Evolutionary conservation across 2,113 vertebrate species (phyloP).

Genomic region (Cathartes aura): DNA sequence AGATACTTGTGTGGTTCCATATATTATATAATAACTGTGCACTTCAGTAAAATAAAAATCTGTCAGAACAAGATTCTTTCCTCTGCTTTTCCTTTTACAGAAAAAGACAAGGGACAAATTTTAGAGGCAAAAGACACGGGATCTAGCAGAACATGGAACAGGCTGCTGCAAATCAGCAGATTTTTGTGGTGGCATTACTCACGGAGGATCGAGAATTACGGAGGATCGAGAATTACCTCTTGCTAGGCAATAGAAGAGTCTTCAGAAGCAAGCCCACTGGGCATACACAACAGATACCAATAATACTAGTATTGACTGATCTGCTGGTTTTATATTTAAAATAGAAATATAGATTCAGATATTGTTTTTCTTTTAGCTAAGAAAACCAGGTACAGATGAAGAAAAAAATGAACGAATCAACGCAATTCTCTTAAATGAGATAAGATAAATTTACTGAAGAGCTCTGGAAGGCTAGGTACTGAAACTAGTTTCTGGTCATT

Average conservation of each 20-base stretch:
- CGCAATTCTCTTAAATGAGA: not conserved
- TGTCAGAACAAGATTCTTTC: not conserved
- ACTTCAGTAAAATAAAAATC: not conserved
- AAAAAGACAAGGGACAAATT: not conserved
- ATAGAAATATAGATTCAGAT: not conserved
- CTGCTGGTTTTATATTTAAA: not conserved
- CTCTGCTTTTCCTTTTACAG: not conserved
- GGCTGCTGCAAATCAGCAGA: not conserved
- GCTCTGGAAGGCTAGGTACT: not conserved
- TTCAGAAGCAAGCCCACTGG: not conserved
- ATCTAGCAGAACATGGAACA: not conserved
- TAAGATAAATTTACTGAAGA: not conserved
- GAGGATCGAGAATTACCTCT: not conserved
- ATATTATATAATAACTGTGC: not conserved
- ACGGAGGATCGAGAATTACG: fast-evolving
- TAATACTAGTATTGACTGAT: not conserved
- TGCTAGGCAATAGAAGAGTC: not conserved
- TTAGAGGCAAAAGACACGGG: not conserved
- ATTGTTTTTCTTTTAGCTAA: not conserved
- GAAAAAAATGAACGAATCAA: not conserved
- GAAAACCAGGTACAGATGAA: not conserved
- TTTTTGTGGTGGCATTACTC: not conserved
- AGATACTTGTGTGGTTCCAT: not conserved
- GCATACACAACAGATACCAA: not conserved
- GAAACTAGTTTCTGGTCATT: not conserved